Evolutionary conservation across 2,888 invertebrate species (phyloP).

Genomic region (Leptinotarsa haldemani): DNA sequence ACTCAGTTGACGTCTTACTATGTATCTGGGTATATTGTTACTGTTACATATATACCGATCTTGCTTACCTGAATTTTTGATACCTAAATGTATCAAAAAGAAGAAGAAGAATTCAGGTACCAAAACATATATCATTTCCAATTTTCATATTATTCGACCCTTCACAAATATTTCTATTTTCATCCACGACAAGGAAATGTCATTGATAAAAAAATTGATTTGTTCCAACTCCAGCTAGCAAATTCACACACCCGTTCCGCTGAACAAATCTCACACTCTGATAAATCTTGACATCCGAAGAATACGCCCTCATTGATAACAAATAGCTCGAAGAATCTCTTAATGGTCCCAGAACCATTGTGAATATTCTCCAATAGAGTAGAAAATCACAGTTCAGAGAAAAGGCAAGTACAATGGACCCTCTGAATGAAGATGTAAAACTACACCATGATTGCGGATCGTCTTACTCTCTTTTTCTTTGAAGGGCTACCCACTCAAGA

Average conservation of each 20-base stretch:
- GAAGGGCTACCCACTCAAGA: conserved; percentile 33
- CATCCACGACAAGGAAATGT: no score
- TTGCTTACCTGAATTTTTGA: no score
- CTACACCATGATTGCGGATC: conserved; percentile 50
- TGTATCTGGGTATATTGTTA: no score
- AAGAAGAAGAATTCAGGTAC: no score
- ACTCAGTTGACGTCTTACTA: no score
- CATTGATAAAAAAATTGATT: not conserved
- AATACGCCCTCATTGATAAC: conserved; percentile 40
- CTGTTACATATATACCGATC: no score
- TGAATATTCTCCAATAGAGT: conserved; percentile 42
- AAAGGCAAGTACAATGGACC: conserved; percentile 43
- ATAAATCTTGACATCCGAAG: conserved; percentile 35
- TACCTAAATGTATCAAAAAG: no score
- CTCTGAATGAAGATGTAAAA: conserved; percentile 50
- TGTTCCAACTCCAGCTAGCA: not conserved
- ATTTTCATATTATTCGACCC: no score
- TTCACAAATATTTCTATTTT: no score
- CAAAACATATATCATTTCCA: no score
- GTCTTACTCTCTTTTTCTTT: conserved; percentile 49
- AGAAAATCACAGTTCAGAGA: conserved; percentile 44
- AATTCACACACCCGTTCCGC: conserved; percentile 20
- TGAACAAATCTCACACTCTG: conserved; percentile 29
- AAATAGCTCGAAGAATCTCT: conserved; percentile 33
- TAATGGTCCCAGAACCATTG: conserved; percentile 36